Percentiles rank a stretch among this genome's conserved stretches.
Evolutionary conservation across 2,113 vertebrate species (phyloP).

Genomic region (Aegotheles bennettii): DNA sequence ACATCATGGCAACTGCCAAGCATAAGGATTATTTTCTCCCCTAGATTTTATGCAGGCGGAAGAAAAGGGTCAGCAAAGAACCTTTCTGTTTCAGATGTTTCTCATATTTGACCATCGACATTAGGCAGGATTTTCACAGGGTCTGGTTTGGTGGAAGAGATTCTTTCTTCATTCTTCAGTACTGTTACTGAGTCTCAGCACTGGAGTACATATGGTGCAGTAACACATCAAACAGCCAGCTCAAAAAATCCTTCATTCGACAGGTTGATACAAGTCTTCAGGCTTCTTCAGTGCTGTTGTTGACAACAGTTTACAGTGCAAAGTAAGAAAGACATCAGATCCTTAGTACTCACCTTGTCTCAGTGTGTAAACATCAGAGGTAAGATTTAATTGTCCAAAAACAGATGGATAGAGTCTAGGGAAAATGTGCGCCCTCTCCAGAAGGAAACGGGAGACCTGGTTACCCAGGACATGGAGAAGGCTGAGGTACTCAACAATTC

Average conservation of each 20-base stretch:
- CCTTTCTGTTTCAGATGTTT: not conserved
- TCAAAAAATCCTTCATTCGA: not conserved
- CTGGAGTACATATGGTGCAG: not conserved
- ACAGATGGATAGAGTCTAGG: not conserved
- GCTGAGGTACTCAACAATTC: no score
- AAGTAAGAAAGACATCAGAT: not conserved
- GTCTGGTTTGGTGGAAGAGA: not conserved
- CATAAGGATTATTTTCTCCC: not conserved
- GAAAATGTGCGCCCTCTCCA: no score
- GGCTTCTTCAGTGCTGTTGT: not conserved
- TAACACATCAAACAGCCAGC: not conserved
- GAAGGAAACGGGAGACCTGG: no score
- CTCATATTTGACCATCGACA: accelerated
- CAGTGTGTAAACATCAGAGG: not conserved
- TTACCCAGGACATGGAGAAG: no score
- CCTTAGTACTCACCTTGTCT: not conserved
- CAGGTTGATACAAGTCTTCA: not conserved
- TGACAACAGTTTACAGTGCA: not conserved
- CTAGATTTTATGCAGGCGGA: not conserved
- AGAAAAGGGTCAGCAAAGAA: not conserved
- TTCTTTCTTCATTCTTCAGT: not conserved
- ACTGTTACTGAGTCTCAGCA: not conserved
- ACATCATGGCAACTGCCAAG: accelerated
- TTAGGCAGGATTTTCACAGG: not conserved
- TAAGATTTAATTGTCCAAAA: not conserved